Evolutionary conservation across 2,797 vertebrate genomes (phyloP), one percentile per base, ranked within the genome.

Genomic region (Danio aesculapii): DNA sequence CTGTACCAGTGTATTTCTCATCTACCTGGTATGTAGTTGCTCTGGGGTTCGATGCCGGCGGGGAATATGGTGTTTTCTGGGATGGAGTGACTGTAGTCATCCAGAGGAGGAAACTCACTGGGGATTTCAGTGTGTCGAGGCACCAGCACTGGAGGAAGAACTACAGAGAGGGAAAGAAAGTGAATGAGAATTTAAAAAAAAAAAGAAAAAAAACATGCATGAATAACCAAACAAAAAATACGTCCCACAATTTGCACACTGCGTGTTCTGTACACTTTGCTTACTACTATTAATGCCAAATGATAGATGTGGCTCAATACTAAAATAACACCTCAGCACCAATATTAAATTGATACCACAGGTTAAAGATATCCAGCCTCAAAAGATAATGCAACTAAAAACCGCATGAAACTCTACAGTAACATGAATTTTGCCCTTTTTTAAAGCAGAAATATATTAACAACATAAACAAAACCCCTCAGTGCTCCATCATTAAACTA

Each of bases 51-150:
- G 1, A 99, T 98, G 90, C 97, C 98, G 53, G 97, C 97, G 2
- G 98, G 98, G 92, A 99, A 99, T 93, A 99, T 99, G 81, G 98
- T 99, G 93, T 99, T 99, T 93, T 99, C 98, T 0, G 98, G 98
- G 90, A 99, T 99, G 90, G 98, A 99, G 92, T 98, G 97, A 90
- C 97, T 99, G 89, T 99, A 99, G 91, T 99, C 98, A 0, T 99
- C 98, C 87, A 99, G 91, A 0, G 96, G 97, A 0, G 98, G 98
- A 81, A 98, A 98, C 86, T 99, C 97, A 16, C 95, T 95, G 30
- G 98, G 97, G 84, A 99, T 98, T 91, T 99, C 98, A 11, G 96
- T 96, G 92, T 99, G 96, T 88, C 98, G 94, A 41, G 98, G 98
- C 72, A 99, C 98, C 91, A 99, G 87, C 86, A 99, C 98, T 0